Base-by-base conservation (phyloP, 2,888 invertebrate genomes). In the Tinea trinotella region DNA sequence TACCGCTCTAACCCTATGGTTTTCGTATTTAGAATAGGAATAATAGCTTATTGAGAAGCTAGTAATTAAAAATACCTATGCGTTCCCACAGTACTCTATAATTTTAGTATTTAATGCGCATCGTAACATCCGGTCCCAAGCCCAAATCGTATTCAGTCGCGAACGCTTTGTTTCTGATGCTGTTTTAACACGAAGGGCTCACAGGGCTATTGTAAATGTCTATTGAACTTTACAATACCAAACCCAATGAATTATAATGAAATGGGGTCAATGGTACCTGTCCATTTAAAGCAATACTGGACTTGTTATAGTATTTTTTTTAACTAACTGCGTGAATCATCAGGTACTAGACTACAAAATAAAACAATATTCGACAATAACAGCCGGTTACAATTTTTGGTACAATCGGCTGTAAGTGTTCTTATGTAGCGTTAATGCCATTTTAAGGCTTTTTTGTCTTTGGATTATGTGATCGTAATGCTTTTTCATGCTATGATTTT, bases 191-290 rank as follows among this genome's bases (percentile, higher is more conserved):
- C 30, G 46, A 66, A 66, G 71, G 70, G 68, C 59, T 50, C n/a
- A 10, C 3, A 64, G 62, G 60, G 59, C 62, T 62, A 72, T 75
- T 72, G 72, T 71, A 12, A 48, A 18, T 1, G 58, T 62, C 65
- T 64, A 73, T 74, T 74, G 69, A 69, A 63, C 58, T 59, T 60
- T 57, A 78, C 76, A 78, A 80, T 74, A 64, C 73, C 61, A 59
- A 61, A 61, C 66, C 63, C 70, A 66, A 69, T 69, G 68, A 69
- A 70, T 67, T 64, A 70, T 68, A 70, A 68, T 62, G 67, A 63
- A 68, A 66, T 65, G 64, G 65, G 44, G 70, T 70, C 74, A 62
- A 71, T 70, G 66, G 73, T 67, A 60, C 63, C 59, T 48, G 55
- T 52, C 44, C 52, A 9, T 18, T 48, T 40, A 18, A 17, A 12